A percentile compares a stretch with the other conserved stretches of the same genome.
Conservation (phyloP, 2,797 vertebrate genomes). For the Phataginus tetradactyla region DNA sequence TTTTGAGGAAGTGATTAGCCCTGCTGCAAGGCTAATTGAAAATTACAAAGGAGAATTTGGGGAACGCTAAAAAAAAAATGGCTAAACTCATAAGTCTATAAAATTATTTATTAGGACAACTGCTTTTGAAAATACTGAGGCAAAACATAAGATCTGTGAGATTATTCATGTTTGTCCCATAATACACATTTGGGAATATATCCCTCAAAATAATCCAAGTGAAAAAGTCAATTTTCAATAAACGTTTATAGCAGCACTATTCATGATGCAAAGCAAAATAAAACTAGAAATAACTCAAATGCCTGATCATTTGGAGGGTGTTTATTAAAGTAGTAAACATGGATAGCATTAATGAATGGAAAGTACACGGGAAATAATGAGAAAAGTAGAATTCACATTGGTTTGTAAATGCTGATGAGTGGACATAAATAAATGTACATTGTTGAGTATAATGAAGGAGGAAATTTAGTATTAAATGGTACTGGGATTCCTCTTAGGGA, state of each 20-base stretch:
- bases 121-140: neutral
- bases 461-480: constrained; percentile 1
- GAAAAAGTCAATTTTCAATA: constrained; percentile 30
- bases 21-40: constrained; percentile 1
- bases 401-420: neutral
- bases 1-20: neutral
- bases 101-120: constrained; percentile 42
- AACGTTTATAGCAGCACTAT: constrained; percentile 18
- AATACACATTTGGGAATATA: neutral
- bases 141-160: constrained; percentile 34
- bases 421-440: neutral
- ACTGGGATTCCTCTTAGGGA: neutral
- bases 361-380: constrained; percentile 31
- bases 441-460: neutral
- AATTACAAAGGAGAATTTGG: constrained; percentile 39
- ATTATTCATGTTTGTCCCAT: constrained; percentile 20
- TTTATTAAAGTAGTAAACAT: neutral
- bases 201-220: constrained; percentile 46
- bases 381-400: constrained; percentile 23
- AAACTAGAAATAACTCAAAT: constrained; percentile 25
- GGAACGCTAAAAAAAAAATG: constrained; percentile 39
- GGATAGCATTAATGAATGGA: neutral
- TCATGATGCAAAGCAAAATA: constrained; percentile 11
- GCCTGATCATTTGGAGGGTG: neutral
- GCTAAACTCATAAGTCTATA: neutral